Conservation (phyloP, 2,888 invertebrate genomes). For the Mamestra brassicae region DNA sequence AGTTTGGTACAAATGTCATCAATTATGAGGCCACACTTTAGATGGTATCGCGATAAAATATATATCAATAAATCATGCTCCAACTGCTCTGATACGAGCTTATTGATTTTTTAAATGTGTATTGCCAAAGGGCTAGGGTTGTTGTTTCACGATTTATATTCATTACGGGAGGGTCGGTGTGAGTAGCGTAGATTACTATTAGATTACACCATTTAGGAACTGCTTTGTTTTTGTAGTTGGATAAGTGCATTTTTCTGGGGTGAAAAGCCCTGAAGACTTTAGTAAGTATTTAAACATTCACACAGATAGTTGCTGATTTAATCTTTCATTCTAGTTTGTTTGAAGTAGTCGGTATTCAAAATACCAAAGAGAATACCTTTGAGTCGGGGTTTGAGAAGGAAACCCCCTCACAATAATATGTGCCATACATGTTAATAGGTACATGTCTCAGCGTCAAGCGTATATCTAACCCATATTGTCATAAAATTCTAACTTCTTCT, state of each 20-base stretch:
- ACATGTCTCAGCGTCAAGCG: too few species aligned
- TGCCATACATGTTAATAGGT: too few species aligned
- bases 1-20: conserved; percentile 84
- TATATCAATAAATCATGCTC: conserved; percentile 88
- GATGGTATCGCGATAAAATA: conserved; percentile 89
- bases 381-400: not conserved
- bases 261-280: not conserved
- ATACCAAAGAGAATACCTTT: not conserved
- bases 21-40: conserved; percentile 88
- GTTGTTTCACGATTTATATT: conserved; percentile 87
- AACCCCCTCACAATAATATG: too few species aligned
- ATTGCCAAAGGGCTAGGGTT: conserved; percentile 85
- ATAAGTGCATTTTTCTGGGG: too few species aligned
- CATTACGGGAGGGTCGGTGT: conserved; percentile 77
- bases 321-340: not conserved
- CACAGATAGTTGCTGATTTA: too few species aligned
- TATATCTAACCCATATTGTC: too few species aligned
- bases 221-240: not conserved
- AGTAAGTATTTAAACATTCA: not conserved
- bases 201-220: not conserved
- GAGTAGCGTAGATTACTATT: conserved; percentile 49
- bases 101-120: conserved; percentile 89
- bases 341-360: not conserved
- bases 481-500: too few species aligned
- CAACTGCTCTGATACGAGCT: conserved; percentile 83